phyloP scores from a whole-genome alignment of 1,140 invertebrate genomes.

The Phymorhynchus buccinoides region DNA sequence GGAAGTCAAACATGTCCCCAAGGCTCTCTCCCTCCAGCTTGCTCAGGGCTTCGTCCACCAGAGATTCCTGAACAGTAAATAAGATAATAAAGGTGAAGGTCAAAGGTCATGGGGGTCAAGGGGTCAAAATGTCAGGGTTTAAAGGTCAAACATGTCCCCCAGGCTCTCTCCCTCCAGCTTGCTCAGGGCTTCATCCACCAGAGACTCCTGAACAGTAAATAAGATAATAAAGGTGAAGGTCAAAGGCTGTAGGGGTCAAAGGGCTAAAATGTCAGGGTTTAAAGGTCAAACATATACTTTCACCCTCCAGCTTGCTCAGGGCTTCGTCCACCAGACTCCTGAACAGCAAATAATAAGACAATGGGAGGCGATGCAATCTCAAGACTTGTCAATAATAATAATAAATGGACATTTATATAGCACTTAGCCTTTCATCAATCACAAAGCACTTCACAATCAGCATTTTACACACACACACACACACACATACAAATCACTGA shows the following conservation, averaged over 20 bases:
- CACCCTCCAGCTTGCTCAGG: conserved; percentile 76
- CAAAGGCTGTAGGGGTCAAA: background rate
- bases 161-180: conserved; percentile 78
- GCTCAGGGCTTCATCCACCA: conserved; percentile 69
- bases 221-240: background rate
- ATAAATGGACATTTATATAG: no score
- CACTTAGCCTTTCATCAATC: no score
- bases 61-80: conserved; percentile 62
- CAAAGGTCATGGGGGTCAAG: background rate
- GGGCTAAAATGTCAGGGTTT: no score
- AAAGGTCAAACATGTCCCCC: conserved; percentile 80
- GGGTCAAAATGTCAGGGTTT: no score
- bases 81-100: background rate
- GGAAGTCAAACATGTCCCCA: conserved; percentile 80
- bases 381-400: no score
- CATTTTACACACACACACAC: no score
- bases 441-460: no score
- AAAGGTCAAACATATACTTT: no score
- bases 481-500: no score
- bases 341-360: conserved; percentile 43
- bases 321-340: conserved; percentile 70
- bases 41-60: conserved; percentile 70
- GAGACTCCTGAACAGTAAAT: conserved; percentile 61
- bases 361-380: background rate
- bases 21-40: conserved; percentile 78